Percentiles rank a stretch among this genome's conserved stretches.
These are phyloP conservation scores for Blastomussa wellsi DNA, from an alignment of 92 coral and sea anemone species.

Conservation along the genomic window DNA sequence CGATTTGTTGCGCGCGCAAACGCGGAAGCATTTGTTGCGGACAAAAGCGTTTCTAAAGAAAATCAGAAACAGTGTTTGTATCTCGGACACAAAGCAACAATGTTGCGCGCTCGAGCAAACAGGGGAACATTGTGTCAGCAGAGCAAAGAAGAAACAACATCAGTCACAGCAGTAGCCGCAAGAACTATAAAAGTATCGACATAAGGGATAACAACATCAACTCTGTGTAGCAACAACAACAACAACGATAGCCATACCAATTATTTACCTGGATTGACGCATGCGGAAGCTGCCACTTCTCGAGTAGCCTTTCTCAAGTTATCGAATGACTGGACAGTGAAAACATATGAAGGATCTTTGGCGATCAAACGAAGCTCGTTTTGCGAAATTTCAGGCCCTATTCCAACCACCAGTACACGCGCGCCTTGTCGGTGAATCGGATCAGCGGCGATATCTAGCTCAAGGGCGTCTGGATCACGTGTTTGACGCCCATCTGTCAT, in stretches of 20 bases:
- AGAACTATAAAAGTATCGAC: too few species aligned
- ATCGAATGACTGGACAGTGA: conserved; percentile 65
- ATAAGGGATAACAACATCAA: neutral
- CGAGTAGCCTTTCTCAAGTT: conserved; percentile 53
- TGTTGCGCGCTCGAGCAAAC: too few species aligned
- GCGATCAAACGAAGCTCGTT: conserved; percentile 62
- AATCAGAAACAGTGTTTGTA: too few species aligned
- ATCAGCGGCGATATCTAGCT: conserved; percentile 57
- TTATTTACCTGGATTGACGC: conserved; percentile 50
- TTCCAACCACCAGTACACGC: conserved; percentile 75
- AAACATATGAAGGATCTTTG: conserved; percentile 53
- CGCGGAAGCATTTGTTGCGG: too few species aligned
- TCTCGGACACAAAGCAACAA: too few species aligned
- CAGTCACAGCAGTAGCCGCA: neutral
- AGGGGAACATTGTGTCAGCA: neutral
- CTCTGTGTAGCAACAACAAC: neutral
- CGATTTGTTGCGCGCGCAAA: too few species aligned
- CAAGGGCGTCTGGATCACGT: conserved; percentile 72
- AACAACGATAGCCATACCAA: neutral
- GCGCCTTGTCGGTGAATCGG: conserved; percentile 70
- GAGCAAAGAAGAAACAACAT: neutral
- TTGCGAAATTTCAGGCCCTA: conserved; percentile 65
- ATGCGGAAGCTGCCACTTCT: conserved; percentile 60
- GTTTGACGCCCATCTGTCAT: conserved; percentile 93
- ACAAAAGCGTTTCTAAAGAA: too few species aligned